A percentile compares a stretch with the other conserved stretches of the same genome.
Conservation (phyloP, 1,140 invertebrate species). For the Oedothorax gibbosus region DNA sequence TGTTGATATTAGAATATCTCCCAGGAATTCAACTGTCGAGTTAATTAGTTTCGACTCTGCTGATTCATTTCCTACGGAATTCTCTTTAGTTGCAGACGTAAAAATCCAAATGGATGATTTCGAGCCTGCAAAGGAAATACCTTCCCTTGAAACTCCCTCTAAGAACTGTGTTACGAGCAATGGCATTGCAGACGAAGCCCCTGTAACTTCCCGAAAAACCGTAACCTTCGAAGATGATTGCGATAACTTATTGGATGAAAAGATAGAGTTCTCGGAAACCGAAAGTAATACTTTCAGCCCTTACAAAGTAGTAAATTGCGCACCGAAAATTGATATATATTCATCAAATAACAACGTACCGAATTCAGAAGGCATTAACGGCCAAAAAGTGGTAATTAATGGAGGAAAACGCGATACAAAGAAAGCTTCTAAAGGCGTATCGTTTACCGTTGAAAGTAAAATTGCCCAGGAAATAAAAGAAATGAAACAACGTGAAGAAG, state of each 20-base stretch:
- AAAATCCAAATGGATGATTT: slow-evolving; percentile 35
- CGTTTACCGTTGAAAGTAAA: slow-evolving; percentile 40
- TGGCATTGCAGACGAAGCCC: not conserved
- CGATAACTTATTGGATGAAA: slow-evolving; percentile 1
- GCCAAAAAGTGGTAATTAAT: not conserved
- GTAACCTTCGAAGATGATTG: slow-evolving; percentile 20
- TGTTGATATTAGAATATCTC: slow-evolving; percentile 50
- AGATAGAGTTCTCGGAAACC: not conserved
- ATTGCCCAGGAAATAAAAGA: slow-evolving; percentile 53
- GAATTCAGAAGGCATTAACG: not conserved
- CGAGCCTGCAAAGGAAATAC: not conserved
- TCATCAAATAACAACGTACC: not conserved
- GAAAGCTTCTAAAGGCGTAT: not conserved
- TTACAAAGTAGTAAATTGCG: too few relatives aligned
- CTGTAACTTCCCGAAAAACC: not conserved
- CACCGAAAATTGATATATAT: too few relatives aligned
- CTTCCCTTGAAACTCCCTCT: not conserved
- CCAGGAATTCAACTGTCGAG: slow-evolving; percentile 41
- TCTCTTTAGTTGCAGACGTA: slow-evolving; percentile 36
- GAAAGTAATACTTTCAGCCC: not conserved
- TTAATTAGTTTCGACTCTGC: slow-evolving; percentile 35
- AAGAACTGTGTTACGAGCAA: slow-evolving; percentile 12
- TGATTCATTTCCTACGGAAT: slow-evolving; percentile 31
- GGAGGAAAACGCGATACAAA: slow-evolving; percentile 3
- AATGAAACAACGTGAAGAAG: slow-evolving; percentile 53